Conservation (phyloP, 2,888 invertebrate species). For the Baronia brevicornis region DNA sequence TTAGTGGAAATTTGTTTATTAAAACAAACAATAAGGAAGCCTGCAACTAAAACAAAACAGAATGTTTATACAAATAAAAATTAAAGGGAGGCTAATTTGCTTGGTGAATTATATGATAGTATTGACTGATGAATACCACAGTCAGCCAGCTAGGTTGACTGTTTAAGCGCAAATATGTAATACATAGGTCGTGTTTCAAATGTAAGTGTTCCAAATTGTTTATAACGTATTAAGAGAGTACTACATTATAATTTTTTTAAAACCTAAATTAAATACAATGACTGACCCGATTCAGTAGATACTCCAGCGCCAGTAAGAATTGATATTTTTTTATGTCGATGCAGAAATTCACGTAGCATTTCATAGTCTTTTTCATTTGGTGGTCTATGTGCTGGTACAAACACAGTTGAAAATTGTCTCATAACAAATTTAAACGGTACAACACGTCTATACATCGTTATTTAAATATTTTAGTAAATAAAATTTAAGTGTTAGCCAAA, state of each 20-base stretch:
- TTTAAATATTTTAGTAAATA: not conserved
- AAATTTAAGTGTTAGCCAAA: too few species aligned
- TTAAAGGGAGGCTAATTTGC: not conserved
- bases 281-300: conserved; percentile 92
- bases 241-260: not conserved
- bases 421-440: conserved; percentile 15
- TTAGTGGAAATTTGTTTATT: not conserved
- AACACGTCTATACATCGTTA: conserved; percentile 16
- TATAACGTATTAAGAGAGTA: too few species aligned
- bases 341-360: conserved; percentile 76
- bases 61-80: conserved; percentile 6
- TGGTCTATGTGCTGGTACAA: conserved; percentile 85
- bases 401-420: conserved; percentile 42
- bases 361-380: conserved; percentile 75
- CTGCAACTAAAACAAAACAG: too few species aligned
- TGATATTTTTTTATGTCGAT: conserved; percentile 73
- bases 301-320: conserved; percentile 95
- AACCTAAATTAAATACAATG: too few species aligned
- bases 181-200: too few species aligned
- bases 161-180: too few species aligned
- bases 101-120: too few species aligned
- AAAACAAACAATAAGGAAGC: too few species aligned
- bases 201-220: too few species aligned
- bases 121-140: too few species aligned
- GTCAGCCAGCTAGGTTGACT: too few species aligned